Conservation (phyloP, 1,140 invertebrate genomes). For the Apis cerana region DNA sequence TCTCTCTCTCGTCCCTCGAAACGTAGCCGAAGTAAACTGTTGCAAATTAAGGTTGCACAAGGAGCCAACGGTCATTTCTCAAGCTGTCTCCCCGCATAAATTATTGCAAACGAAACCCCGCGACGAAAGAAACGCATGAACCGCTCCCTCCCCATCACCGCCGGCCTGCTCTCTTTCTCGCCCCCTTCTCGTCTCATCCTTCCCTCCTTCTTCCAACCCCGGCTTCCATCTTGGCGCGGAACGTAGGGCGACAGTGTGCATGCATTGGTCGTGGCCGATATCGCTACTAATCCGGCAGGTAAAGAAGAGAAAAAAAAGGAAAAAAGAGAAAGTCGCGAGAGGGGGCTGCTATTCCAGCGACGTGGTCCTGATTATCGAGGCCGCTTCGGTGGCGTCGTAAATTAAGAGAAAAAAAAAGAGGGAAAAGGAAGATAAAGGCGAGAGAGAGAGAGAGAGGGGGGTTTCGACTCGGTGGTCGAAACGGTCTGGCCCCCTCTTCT, state of each 20-base stretch:
- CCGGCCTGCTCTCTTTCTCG: conserved; percentile 30
- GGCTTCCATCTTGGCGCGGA: background rate
- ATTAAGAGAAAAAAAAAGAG: conserved; percentile 25
- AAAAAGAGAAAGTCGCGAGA: conserved; percentile 47
- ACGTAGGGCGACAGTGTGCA: background rate
- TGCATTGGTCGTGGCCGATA: conserved; percentile 49
- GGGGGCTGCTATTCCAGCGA: conserved; percentile 33
- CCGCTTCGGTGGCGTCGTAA: conserved; percentile 34
- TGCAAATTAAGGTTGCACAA: conserved; percentile 79
- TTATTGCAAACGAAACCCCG: conserved; percentile 78
- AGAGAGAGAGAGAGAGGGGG: background rate
- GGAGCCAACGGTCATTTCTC: conserved; percentile 78
- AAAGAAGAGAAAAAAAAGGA: conserved; percentile 49
- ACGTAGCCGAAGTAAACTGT: conserved; percentile 75
- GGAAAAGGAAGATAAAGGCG: too few species aligned
- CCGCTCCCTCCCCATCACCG: conserved; percentile 46
- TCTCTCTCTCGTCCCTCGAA: conserved; percentile 73
- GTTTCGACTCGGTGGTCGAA: conserved; percentile 11
- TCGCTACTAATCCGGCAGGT: conserved; percentile 59
- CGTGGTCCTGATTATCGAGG: conserved; percentile 45
- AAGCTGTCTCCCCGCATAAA: conserved; percentile 78
- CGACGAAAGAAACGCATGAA: conserved; percentile 77
- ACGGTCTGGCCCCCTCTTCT: background rate
- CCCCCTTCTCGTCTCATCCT: conserved; percentile 38
- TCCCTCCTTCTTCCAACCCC: conserved; percentile 15